These are phyloP conservation scores for Luscinia luscinia DNA, from an alignment of 2,797 vertebrate genomes.

Conservation along the genomic window DNA sequence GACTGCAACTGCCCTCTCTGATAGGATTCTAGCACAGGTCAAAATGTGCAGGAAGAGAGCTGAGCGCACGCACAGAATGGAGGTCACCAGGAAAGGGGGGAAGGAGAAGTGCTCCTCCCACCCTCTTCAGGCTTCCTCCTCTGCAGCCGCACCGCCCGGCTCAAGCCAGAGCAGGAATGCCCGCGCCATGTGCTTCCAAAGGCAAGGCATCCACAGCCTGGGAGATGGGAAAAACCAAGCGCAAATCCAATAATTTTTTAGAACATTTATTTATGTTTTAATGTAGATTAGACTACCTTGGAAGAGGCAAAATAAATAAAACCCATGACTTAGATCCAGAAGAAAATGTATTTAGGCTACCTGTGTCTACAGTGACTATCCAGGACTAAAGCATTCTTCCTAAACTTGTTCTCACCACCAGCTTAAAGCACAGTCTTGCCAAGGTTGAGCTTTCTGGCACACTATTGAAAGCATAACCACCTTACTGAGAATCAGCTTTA, in stretches of 20 bases:
- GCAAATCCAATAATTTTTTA: background rate
- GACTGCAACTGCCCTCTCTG: background rate
- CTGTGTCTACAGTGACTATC: background rate
- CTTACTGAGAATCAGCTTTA: background rate
- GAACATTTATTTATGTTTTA: background rate
- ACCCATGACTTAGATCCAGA: background rate
- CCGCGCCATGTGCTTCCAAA: background rate
- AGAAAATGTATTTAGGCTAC: background rate
- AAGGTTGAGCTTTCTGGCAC: background rate
- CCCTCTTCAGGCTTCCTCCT: background rate
- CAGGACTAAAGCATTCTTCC: background rate
- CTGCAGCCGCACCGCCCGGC: background rate
- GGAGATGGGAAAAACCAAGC: background rate
- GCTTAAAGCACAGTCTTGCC: background rate
- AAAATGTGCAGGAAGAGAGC: background rate
- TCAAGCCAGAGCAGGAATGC: background rate
- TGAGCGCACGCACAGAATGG: fast-evolving
- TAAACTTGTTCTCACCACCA: background rate
- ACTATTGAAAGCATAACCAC: background rate
- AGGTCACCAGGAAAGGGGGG: conserved; percentile 30
- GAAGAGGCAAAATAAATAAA: background rate
- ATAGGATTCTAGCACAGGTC: background rate
- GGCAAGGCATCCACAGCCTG: background rate
- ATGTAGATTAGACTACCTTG: background rate
- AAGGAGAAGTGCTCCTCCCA: conserved; percentile 13